Base-by-base conservation (phyloP, 1,140 invertebrate species). In the Halotydeus destructor region DNA sequence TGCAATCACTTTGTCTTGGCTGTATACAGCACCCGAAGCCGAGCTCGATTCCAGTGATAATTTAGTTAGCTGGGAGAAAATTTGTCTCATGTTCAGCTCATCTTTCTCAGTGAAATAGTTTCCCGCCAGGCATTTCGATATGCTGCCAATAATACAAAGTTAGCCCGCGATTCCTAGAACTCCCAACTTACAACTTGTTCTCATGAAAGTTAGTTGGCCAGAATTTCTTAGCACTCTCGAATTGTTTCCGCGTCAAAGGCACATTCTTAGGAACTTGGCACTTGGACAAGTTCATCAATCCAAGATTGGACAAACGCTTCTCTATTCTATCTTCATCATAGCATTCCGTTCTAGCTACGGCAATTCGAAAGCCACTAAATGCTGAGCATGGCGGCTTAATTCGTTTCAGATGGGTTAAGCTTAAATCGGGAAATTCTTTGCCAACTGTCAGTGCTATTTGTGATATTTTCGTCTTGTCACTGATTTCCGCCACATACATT, bases 201-300 rank as follows among this genome's bases (percentile, higher is more conserved):
- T 61, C 58, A 50, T 64, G 60, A 48, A 88, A 89, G 56, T 79
- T 82, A 21, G 76, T 70, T 0, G 82, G 77, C 85, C 84, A 91
- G 25, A 70, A 57, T 44, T 62, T 60, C 1, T 64, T 63, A 2
- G 68, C 66, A 49, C 64, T 59, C 6, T 69, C 58, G 55, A 71
- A 77, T 53, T 88, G 83, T 32, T 55, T 56, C 38, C 70, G 68
- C 1, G 76, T 69, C 50, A 68, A 67, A 3, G 77, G 74, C 11
- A 67, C 49, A 3, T 49, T 52, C 28, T 57, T 54, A 1, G 78
- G 69, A 1, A 88, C 77, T 12, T 41, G n/a, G 1, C 5, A 3
- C 18, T 48, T 36, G 5, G 24, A 16, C 2, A 46, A 24, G 36
- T 33, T 22, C 6, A 21, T 5, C 8, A 28, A 32, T 19, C 28